phyloP scores from a whole-genome alignment of 2,113 vertebrate genomes.

The Lepidothrix coronata region DNA sequence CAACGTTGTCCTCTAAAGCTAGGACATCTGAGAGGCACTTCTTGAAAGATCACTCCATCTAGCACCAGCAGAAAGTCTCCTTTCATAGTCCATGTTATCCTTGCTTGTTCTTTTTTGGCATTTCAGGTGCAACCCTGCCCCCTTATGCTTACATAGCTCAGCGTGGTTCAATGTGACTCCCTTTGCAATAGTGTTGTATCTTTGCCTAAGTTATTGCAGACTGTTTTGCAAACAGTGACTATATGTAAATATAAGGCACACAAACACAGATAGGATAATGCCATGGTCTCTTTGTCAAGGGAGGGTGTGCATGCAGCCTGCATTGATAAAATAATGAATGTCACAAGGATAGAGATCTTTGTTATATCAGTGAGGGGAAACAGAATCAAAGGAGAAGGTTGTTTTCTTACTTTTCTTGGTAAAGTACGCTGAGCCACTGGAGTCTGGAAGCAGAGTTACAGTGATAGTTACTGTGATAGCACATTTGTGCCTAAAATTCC shows the following conservation, averaged over 20 bases:
- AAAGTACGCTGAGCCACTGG: not conserved
- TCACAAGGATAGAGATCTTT: not conserved
- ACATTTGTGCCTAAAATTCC: not conserved
- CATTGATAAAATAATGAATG: not conserved
- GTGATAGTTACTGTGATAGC: not conserved
- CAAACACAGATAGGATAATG: not conserved
- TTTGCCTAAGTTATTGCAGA: not conserved
- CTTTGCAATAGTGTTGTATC: not conserved
- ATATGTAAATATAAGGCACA: not conserved
- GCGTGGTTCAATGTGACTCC: fast-evolving
- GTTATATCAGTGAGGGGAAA: not conserved
- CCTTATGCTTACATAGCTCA: conserved; percentile 12
- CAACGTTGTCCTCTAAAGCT: not conserved
- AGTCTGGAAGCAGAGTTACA: not conserved
- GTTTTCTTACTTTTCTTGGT: not conserved
- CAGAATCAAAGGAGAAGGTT: not conserved
- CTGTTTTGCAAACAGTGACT: not conserved
- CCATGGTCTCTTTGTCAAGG: not conserved
- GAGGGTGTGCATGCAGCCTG: not conserved
- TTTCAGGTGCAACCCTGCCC: conserved; percentile 53
- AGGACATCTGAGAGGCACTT: not conserved
- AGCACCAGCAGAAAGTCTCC: not conserved
- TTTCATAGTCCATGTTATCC: not conserved
- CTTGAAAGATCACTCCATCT: not conserved
- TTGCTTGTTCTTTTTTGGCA: conserved; percentile 28